phyloP scores from a whole-genome alignment of 2,888 invertebrate genomes.

The Strigamia transsilvanica region DNA sequence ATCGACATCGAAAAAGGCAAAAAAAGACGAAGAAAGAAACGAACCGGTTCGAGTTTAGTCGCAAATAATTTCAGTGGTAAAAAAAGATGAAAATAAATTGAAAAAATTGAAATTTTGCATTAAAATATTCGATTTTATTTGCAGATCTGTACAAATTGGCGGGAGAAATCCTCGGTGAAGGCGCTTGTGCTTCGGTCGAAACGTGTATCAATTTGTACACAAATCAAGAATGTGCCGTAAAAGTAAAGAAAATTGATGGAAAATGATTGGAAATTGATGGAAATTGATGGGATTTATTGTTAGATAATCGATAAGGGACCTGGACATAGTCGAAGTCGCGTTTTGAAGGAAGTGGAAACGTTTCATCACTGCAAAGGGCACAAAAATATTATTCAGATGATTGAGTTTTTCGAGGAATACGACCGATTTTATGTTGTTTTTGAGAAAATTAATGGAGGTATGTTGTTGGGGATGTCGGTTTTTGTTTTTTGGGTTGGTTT shows the following conservation, averaged over 20 bases:
- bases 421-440: conserved; percentile 92
- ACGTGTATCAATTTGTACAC: conserved; percentile 92
- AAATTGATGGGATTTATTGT: too few species aligned
- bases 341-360: conserved; percentile 98
- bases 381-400: conserved; percentile 95
- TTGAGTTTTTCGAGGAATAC: conserved; percentile 97
- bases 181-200: conserved; percentile 95
- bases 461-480: not conserved
- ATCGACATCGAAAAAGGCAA: conserved; percentile 88
- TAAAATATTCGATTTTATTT: not conserved
- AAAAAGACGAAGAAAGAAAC: conserved; percentile 88
- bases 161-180: conserved; percentile 94
- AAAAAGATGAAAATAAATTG: conserved; percentile 40
- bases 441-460: conserved; percentile 90
- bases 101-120: not conserved
- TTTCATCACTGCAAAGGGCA: conserved; percentile 98
- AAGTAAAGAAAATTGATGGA: too few species aligned
- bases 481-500: too few species aligned
- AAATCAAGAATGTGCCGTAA: conserved; percentile 94
- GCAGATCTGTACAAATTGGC: conserved; percentile 90
- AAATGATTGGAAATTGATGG: too few species aligned
- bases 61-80: conserved; percentile 90
- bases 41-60: conserved; percentile 81
- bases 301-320: conserved; percentile 92
- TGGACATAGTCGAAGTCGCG: conserved; percentile 90